Conservation (phyloP, 2,113 vertebrate species). For the Corythornis cristatus region DNA sequence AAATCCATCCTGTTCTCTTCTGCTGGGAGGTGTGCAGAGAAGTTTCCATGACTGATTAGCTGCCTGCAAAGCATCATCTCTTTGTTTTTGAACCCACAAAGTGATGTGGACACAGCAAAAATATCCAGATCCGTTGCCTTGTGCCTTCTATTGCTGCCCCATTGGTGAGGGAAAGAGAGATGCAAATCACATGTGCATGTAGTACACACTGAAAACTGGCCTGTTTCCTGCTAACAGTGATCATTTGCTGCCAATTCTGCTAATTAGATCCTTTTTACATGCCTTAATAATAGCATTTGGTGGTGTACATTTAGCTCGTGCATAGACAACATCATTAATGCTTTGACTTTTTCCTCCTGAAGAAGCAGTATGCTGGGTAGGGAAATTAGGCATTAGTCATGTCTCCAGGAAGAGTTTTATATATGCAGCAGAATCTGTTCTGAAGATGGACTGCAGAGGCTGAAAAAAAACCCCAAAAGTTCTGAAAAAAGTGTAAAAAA, state of each 20-base stretch:
- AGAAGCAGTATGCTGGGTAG: not conserved
- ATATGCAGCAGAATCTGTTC: not conserved
- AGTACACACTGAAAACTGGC: not conserved
- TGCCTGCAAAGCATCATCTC: not conserved
- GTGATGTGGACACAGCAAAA: not conserved
- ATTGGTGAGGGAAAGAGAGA: not conserved
- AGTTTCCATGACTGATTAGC: not conserved
- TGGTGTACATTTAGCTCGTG: not conserved
- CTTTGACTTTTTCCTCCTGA: constrained; percentile 16
- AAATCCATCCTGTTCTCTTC: not conserved
- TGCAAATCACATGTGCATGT: too few relatives aligned
- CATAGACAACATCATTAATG: not conserved
- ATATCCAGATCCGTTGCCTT: rapidly evolving
- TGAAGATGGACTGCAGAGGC: not conserved
- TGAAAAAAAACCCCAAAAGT: not conserved
- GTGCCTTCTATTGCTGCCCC: not conserved
- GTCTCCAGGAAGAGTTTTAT: constrained; percentile 23
- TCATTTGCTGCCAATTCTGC: not conserved
- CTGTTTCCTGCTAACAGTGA: not conserved
- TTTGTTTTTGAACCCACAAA: not conserved
- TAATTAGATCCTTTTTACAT: constrained; percentile 29
- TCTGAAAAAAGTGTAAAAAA: not conserved
- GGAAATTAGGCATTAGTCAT: constrained; percentile 47
- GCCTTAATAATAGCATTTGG: not conserved
- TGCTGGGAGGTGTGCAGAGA: not conserved